Percentiles rank a stretch among this genome's conserved stretches.
These are phyloP conservation scores for Camelus dromedarius DNA, from an alignment of 2,113 vertebrate species.

Conservation along the genomic window DNA sequence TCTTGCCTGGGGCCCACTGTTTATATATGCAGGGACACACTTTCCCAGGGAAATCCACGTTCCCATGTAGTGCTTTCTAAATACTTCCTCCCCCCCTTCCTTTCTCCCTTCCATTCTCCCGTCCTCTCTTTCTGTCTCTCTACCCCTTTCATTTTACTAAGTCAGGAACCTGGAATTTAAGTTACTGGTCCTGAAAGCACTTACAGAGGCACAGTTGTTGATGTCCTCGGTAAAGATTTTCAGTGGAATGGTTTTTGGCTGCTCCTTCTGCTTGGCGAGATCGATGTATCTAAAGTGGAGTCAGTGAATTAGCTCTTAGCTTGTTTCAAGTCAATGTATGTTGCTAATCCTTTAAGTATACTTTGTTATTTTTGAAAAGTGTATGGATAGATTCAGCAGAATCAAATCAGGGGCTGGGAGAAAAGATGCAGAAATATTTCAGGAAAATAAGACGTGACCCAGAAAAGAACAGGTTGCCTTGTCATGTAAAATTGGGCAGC, in stretches of 20 bases:
- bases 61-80: not conserved
- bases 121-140: not conserved
- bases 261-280: conserved; percentile 92
- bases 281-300: conserved; percentile 87
- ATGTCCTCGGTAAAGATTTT: conserved; percentile 93
- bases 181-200: conserved; percentile 69
- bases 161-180: not conserved
- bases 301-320: not conserved
- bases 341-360: not conserved
- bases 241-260: conserved; percentile 92
- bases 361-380: not conserved
- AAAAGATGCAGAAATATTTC: not conserved
- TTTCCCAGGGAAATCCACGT: not conserved
- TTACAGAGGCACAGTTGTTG: conserved; percentile 91
- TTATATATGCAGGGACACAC: not conserved
- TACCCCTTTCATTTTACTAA: not conserved
- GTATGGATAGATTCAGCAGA: not conserved
- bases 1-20: not conserved
- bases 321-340: not conserved
- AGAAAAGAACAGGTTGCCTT: not conserved
- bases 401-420: not conserved
- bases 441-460: not conserved
- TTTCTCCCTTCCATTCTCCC: not conserved
- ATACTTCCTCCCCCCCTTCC: not conserved
- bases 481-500: not conserved